phyloP scores from a whole-genome alignment of 2,113 vertebrate species.

The Mesembrinibis cayennensis region DNA sequence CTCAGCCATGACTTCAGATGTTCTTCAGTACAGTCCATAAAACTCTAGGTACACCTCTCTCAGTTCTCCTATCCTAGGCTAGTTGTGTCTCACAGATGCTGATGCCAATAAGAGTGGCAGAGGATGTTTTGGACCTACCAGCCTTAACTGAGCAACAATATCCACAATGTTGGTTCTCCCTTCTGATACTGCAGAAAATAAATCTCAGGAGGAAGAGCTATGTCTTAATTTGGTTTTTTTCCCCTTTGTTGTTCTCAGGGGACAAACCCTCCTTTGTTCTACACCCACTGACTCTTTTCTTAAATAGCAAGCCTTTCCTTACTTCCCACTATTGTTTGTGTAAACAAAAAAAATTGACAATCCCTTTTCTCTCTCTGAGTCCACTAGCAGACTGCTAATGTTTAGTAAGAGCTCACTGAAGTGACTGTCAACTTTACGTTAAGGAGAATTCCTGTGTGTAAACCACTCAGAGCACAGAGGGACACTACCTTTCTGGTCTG shows the following conservation, averaged over 20 bases:
- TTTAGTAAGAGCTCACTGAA: not conserved
- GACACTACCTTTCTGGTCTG: not conserved
- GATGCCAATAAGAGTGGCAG: not conserved
- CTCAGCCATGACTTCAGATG: not conserved
- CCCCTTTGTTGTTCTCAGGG: not conserved
- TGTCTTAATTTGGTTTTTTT: not conserved
- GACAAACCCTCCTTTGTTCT: not conserved
- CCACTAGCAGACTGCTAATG: not conserved
- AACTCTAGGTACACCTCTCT: not conserved
- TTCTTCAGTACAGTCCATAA: not conserved
- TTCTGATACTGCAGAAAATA: not conserved
- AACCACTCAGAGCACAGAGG: not conserved
- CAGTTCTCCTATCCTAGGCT: not conserved
- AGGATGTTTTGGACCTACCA: not conserved
- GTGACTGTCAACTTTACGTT: not conserved
- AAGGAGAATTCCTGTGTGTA: not conserved
- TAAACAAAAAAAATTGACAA: not conserved
- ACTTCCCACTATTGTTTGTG: not conserved
- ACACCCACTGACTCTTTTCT: not conserved
- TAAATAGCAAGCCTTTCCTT: not conserved
- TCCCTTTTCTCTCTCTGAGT: not conserved
- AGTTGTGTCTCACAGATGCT: not conserved
- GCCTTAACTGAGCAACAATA: not conserved
- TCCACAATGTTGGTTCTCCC: fast-evolving
- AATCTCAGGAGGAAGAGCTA: not conserved